Conservation (phyloP, 1,140 invertebrate species). For the Drosophila athabasca region DNA sequence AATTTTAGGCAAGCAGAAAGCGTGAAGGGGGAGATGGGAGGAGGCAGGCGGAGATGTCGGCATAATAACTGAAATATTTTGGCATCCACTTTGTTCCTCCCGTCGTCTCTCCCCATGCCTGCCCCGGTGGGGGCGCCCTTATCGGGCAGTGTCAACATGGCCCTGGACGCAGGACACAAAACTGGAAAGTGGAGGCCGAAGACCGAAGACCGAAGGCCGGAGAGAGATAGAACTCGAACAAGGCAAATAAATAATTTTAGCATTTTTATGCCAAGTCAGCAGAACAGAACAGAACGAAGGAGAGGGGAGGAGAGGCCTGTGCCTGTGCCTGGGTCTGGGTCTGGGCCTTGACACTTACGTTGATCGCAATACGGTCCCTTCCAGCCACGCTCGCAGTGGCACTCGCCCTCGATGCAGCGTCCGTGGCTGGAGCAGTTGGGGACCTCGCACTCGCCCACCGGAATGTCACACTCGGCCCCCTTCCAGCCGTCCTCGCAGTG, state of each 20-base stretch:
- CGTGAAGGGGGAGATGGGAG: conserved; percentile 13
- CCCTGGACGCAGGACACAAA: conserved; percentile 43
- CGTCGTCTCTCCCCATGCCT: not conserved
- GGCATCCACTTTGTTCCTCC: conserved; percentile 54
- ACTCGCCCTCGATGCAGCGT: conserved; percentile 93
- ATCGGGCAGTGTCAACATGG: conserved; percentile 71
- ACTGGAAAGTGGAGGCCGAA: conserved; percentile 27
- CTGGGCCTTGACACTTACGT: conserved; percentile 86
- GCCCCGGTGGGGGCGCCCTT: conserved; percentile 27
- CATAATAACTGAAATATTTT: conserved; percentile 81
- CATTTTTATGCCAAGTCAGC: conserved; percentile 80
- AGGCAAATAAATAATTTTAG: conserved; percentile 82
- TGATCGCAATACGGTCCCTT: conserved; percentile 93
- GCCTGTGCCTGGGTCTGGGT: not conserved
- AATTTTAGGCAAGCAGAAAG: conserved; percentile 18
- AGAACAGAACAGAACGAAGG: conserved; percentile 7
- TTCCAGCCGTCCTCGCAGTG: conserved; percentile 98
- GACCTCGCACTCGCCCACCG: conserved; percentile 94
- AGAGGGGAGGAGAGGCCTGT: too few relatives aligned
- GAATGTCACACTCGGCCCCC: conserved; percentile 97
- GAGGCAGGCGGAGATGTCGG: conserved; percentile 41
- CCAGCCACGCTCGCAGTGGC: conserved; percentile 95
- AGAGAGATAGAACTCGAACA: conserved; percentile 47
- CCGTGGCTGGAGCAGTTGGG: conserved; percentile 96
- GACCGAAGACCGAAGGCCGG: too few relatives aligned